Conservation (phyloP, 2,113 vertebrate species). For the Macaca fascicularis region T2T-MFA8v1.1 NC_088377.1:111985501-111986000, state of each 20-base stretch:
- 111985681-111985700: slow-evolving; percentile 59
- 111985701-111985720: slow-evolving; percentile 44
- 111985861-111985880: background rate
- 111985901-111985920: background rate
- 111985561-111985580: slow-evolving; percentile 80
- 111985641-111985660: slow-evolving; percentile 74
- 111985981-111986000: slow-evolving; percentile 29
- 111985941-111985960: background rate
- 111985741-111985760: slow-evolving; percentile 25
- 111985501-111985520: slow-evolving; percentile 66
- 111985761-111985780: background rate
- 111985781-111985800: slow-evolving; percentile 60
- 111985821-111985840: slow-evolving; percentile 25
- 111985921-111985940: background rate
- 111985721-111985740: slow-evolving; percentile 50
- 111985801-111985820: slow-evolving; percentile 53
- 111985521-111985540: slow-evolving; percentile 64
- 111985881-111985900: background rate
- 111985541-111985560: slow-evolving; percentile 66
- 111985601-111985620: slow-evolving; percentile 76
- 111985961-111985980: slow-evolving; percentile 23
- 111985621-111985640: slow-evolving; percentile 66
- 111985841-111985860: background rate
- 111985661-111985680: slow-evolving; percentile 51
- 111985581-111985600: slow-evolving; percentile 79